Conservation (phyloP, 92 coral and sea anemone genomes). For the Metridium senile region DNA sequence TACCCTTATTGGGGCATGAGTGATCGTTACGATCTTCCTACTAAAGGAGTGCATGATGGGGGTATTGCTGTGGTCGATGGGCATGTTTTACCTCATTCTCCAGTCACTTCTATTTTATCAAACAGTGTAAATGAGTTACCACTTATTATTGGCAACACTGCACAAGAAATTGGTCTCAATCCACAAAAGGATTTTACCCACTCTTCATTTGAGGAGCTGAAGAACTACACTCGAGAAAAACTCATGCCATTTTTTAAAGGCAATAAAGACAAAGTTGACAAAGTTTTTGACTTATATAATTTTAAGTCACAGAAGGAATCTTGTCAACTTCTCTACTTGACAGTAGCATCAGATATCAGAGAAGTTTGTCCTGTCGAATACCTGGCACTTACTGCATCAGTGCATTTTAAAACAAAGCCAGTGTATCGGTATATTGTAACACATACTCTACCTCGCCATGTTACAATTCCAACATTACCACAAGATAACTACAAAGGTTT, state of each 20-base stretch:
- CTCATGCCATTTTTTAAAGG: constrained; percentile 52
- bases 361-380: constrained; percentile 60
- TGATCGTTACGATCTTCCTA: constrained; percentile 49
- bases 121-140: constrained; percentile 59
- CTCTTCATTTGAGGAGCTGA: constrained; percentile 31
- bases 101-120: constrained; percentile 51
- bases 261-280: constrained; percentile 1
- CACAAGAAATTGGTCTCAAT: constrained; percentile 51
- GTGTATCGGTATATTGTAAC: constrained; percentile 65
- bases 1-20: constrained; percentile 60
- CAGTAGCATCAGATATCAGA: constrained; percentile 61
- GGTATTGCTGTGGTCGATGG: constrained; percentile 72
- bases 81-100: constrained; percentile 54
- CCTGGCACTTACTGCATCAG: constrained; percentile 47
- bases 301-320: constrained; percentile 12
- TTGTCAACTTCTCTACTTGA: constrained; percentile 31
- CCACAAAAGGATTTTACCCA: constrained; percentile 38
- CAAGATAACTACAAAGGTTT: background rate
- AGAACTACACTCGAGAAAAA: constrained; percentile 28
- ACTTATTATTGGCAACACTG: constrained; percentile 59
- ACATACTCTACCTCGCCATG: constrained; percentile 35
- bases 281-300: constrained; percentile 49
- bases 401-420: constrained; percentile 32
- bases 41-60: constrained; percentile 46
- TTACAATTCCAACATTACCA: constrained; percentile 21